A percentile compares a stretch with the other conserved stretches of the same genome.
Evolutionary conservation across 2,113 vertebrate species (phyloP).

Genomic region (Oreamnos americanus): DNA sequence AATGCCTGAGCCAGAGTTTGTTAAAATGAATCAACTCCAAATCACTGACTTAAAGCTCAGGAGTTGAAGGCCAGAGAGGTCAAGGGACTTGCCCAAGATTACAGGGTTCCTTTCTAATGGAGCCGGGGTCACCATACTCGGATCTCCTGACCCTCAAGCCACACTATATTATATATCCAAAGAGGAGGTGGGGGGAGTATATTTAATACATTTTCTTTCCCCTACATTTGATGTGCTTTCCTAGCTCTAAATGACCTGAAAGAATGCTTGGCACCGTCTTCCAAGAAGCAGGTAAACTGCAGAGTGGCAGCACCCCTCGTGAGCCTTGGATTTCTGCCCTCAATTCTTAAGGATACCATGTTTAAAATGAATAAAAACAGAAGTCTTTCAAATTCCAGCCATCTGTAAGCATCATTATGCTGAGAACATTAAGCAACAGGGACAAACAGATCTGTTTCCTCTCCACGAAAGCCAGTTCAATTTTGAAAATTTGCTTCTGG

Average conservation of each 20-base stretch:
- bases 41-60: neutral
- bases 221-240: neutral
- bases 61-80: neutral
- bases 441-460: neutral
- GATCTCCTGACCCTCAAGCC: neutral
- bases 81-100: neutral
- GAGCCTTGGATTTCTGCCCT: neutral
- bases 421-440: neutral
- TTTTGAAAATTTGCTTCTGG: constrained; percentile 24
- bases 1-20: neutral
- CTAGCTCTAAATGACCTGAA: neutral
- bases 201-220: neutral
- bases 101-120: neutral
- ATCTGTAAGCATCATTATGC: neutral
- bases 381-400: neutral
- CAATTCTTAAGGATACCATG: neutral
- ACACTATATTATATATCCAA: neutral
- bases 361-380: constrained; percentile 23
- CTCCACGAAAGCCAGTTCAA: neutral
- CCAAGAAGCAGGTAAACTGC: neutral
- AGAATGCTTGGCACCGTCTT: neutral
- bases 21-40: neutral
- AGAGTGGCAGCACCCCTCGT: neutral
- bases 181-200: neutral
- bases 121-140: neutral